These are phyloP conservation scores for Hemaris fuciformis DNA, from an alignment of 2,888 invertebrate species.

Conservation along the genomic window DNA sequence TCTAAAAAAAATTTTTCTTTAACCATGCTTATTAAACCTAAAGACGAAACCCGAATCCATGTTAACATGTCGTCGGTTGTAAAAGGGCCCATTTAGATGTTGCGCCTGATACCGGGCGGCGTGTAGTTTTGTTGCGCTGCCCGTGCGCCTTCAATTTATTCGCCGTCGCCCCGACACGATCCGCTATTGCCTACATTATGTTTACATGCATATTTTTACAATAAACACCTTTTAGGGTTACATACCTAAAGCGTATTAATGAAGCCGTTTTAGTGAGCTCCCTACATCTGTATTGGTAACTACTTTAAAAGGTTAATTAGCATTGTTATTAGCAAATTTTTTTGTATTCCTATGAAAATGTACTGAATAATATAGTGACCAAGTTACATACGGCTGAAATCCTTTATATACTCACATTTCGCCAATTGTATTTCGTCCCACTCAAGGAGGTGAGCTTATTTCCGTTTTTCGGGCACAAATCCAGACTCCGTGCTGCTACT, in stretches of 20 bases:
- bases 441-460: too few species aligned
- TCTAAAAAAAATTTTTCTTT: too few species aligned
- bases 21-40: neutral
- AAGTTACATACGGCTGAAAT: too few species aligned
- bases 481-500: too few species aligned
- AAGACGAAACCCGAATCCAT: neutral
- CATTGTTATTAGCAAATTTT: too few species aligned
- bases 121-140: constrained; percentile 65
- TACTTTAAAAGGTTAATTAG: too few species aligned
- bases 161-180: constrained; percentile 63
- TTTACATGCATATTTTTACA: constrained; percentile 37
- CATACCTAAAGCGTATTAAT: neutral
- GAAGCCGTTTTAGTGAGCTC: neutral
- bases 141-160: constrained; percentile 74
- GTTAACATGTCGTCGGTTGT: neutral
- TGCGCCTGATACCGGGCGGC: constrained; percentile 61
- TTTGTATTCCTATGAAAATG: too few species aligned
- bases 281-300: too few species aligned
- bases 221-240: neutral
- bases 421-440: too few species aligned
- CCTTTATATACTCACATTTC: too few species aligned
- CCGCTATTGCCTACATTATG: constrained; percentile 56
- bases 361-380: too few species aligned
- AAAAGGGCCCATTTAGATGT: constrained; percentile 48
- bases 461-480: too few species aligned